These are phyloP conservation scores for Pomatostomus ruficeps DNA, from an alignment of 2,113 vertebrate genomes.

Conservation along the genomic window DNA sequence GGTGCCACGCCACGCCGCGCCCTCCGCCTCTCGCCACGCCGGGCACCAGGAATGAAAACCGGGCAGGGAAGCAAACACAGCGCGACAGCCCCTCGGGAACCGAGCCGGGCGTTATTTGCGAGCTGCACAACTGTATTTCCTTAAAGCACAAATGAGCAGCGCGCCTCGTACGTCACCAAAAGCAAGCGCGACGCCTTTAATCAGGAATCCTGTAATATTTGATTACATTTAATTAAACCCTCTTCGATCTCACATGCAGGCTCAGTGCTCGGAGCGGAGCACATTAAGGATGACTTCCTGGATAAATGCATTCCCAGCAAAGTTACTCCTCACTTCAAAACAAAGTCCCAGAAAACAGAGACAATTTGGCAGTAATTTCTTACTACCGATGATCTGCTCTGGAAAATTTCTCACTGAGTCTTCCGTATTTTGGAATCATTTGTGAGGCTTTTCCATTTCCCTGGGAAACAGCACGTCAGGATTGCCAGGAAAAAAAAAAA, in stretches of 20 bases:
- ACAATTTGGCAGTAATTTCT: neutral
- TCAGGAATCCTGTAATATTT: slow-evolving; percentile 6
- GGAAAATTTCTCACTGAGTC: neutral
- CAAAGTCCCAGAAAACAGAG: neutral
- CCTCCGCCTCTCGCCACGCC: neutral
- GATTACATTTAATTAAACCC: slow-evolving; percentile 25
- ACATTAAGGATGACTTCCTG: neutral
- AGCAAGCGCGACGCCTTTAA: neutral
- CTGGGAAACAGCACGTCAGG: neutral
- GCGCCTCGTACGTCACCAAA: neutral
- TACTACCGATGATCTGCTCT: neutral
- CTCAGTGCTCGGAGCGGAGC: neutral
- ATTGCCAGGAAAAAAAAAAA: neutral
- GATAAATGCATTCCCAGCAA: neutral
- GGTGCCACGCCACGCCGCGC: neutral
- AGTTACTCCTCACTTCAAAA: neutral
- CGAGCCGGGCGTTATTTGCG: too few species aligned
- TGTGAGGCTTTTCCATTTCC: neutral
- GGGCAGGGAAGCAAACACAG: neutral
- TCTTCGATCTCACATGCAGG: neutral
- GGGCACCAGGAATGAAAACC: neutral
- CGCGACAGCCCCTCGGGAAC: neutral
- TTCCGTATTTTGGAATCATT: neutral
- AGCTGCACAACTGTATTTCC: neutral
- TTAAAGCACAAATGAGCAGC: neutral